Evolutionary conservation across 2,113 vertebrate genomes (phyloP), one percentile per base, ranked within the genome.

Genomic region (Pterocles gutturalis): DNA sequence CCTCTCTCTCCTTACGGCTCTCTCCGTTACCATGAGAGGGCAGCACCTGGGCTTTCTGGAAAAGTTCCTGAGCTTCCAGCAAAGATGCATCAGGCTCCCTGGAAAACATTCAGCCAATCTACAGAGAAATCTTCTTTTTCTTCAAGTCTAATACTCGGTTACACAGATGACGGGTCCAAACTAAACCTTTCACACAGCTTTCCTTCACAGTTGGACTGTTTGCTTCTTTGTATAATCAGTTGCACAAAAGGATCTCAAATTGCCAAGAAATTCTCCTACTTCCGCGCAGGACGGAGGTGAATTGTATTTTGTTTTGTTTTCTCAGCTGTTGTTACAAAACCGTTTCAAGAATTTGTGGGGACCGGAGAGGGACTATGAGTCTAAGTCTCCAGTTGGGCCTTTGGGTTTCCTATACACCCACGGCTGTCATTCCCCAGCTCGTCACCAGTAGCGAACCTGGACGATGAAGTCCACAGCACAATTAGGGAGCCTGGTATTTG

Each of bases 301-400:
- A 92, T 75, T 7, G 10, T 10, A 1, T 38, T 86, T 36, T 88
- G 78, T 51, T 96, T 94, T 97, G 96, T 94, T 95, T 96, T 58
- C 49, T 92, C 95, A 95, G 90, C 93, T 95, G 93, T 51, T 78
- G 76, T 25, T 64, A 81, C 43, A 60, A 78, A 93, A 91, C 41
- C 0, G 0, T 79, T 81, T 87, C 71, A 70, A 66, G 85, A 69
- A 71, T 83, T 48, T 51, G 22, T 70, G 79, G 67, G 14, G 67
- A 70, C 66, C 5, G 4, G 26, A 77, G 75, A 38, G 66, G 29
- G 62, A 53, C 86, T 17, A 43, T 13, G 41, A 83, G 70, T 24
- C 66, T 22, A 43, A 72, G 67, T 9, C 55, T 86, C 66, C 70
- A 31, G 65, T 0, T 5, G 0, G 21, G 45, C 10, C 29, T 54